These are phyloP conservation scores for Apocheima hispidaria DNA, from an alignment of 2,888 invertebrate species.

Conservation along the genomic window DNA sequence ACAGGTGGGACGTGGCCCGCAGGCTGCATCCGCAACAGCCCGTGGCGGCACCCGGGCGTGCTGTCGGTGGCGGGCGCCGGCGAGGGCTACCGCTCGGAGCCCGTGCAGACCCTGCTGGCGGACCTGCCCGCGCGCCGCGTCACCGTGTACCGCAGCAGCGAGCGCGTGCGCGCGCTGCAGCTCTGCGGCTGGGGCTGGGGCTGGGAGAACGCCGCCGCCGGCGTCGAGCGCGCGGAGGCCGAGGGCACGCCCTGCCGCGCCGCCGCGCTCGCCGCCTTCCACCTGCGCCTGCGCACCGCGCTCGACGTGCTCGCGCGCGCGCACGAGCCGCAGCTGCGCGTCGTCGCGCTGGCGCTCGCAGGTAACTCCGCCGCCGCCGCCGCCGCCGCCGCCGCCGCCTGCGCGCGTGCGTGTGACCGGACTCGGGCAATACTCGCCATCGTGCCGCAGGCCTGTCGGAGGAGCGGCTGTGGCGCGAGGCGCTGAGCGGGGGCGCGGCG, in stretches of 20 bases:
- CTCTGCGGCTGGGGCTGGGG: conserved; percentile 97
- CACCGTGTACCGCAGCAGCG: conserved; percentile 86
- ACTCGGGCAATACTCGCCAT: not conserved
- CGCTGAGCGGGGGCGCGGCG: conserved; percentile 93
- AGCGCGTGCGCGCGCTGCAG: conserved; percentile 92
- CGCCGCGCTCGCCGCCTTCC: conserved; percentile 96
- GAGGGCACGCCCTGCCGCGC: conserved; percentile 91
- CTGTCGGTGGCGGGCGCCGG: conserved; percentile 73
- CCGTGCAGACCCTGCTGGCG: conserved; percentile 87
- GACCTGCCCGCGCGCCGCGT: conserved; percentile 86
- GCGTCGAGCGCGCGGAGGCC: conserved; percentile 88
- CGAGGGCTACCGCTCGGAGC: conserved; percentile 87
- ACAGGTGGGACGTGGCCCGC: too few relatives aligned
- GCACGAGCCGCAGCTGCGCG: conserved; percentile 66
- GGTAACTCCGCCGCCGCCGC: conserved; percentile 51
- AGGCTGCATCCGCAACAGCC: conserved; percentile 84
- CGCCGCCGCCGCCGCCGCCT: not conserved
- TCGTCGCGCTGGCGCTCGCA: conserved; percentile 87
- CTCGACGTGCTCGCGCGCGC: conserved; percentile 94
- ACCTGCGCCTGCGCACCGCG: conserved; percentile 93
- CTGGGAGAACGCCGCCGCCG: conserved; percentile 85
- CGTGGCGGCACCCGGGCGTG: conserved; percentile 88
- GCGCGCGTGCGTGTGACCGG: not conserved
- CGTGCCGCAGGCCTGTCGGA: conserved; percentile 87
- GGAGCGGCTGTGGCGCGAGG: conserved; percentile 92